Evolutionary conservation across 1,140 invertebrate species (phyloP), one percentile per base, ranked within the genome.

Genomic region (Proctacanthus coquilletti): DNA sequence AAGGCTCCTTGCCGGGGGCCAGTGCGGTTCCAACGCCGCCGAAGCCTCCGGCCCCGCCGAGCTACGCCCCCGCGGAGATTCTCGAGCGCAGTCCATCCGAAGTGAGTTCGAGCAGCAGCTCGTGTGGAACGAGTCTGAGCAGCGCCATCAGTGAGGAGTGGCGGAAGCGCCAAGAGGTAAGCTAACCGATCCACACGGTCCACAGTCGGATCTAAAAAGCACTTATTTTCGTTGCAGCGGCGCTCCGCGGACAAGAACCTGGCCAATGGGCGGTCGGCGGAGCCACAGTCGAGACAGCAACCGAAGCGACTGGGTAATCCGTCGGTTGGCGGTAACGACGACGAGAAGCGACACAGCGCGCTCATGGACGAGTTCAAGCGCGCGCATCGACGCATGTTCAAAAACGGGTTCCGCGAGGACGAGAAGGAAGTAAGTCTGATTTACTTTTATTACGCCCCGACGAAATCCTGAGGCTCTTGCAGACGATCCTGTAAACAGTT

Each of bases 281-380:
- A 18, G 4, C 2, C 9, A 6, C n/a, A 37, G 15, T n/a, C 14
- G 13, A 18, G 15, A 35, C 34, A 21, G 17, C 34, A 17, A 21
- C 18, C 34, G 10, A 17, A 19, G 15, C 34, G 34, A 10, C n/a
- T 35, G 10, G 34, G 37, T n/a, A 48, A 36, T 38, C 39, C 35
- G 29, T 39, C 21, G n/a, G 36, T 20, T 11, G 37, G 52, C 43
- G 46, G 48, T 30, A 47, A 67, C 11, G 62, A 65, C 38, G 61
- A 67, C 35, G 71, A 72, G n/a, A 70, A 75, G 52, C 74, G 75
- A 45, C 75, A 80, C 44, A 69, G 70, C 41, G 73, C 82, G 49
- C 57, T 88, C 33, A 87, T 88, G 79, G 77, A 85, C 60, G 84
- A 88, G 63, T 86, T 88, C 53, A 84, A 82, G 52, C 74, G 76